Conservation (phyloP, 2,888 invertebrate genomes). For the Cloeon dipterum region DNA sequence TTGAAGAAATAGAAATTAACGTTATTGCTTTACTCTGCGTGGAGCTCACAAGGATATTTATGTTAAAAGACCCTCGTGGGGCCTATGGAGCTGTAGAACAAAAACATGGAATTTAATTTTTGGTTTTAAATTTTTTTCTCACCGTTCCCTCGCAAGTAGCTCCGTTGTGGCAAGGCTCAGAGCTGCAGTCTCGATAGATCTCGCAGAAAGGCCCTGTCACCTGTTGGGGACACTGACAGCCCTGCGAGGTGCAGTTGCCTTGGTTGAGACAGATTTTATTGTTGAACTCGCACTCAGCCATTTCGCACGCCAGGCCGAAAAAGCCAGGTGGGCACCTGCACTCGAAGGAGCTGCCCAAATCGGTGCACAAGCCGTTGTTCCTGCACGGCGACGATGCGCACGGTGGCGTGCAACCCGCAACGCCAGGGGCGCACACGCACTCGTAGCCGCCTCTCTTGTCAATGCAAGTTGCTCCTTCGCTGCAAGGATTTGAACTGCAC, state of each 20-base stretch:
- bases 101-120: no score
- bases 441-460: conserved; percentile 30
- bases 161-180: conserved; percentile 36
- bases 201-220: conserved; percentile 11
- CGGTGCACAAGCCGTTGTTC: conserved; percentile 48
- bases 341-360: conserved; percentile 29
- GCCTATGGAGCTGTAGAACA: no score
- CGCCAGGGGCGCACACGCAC: conserved; percentile 28
- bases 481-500: conserved; percentile 33
- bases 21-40: no score
- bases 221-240: conserved; percentile 15
- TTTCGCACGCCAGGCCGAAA: conserved; percentile 27
- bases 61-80: no score
- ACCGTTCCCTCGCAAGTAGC: conserved; percentile 31
- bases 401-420: no score
- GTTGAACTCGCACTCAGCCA: conserved; percentile 13
- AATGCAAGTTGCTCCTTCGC: conserved; percentile 31
- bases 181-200: conserved; percentile 23
- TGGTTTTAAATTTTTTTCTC: no score
- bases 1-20: no score
- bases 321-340: conserved; percentile 48
- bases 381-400: conserved; percentile 49
- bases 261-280: conserved; percentile 27
- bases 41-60: no score
- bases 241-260: conserved; percentile 19